phyloP scores from a whole-genome alignment of 2,797 vertebrate genomes.

The Neomorphus geoffroyi region DNA sequence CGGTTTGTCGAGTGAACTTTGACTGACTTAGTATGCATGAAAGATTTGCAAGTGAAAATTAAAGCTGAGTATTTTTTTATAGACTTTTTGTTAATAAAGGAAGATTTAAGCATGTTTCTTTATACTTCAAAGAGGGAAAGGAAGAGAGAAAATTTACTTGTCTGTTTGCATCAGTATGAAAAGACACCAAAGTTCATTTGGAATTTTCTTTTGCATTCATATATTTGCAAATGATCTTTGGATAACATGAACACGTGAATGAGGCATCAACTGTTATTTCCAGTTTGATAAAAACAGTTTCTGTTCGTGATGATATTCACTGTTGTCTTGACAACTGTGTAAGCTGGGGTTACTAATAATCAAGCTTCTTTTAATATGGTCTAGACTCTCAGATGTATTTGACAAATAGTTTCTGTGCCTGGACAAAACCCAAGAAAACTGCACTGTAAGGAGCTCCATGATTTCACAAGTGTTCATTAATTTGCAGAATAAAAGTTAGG shows the following conservation, averaged over 20 bases:
- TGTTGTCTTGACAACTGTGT: constrained; percentile 58
- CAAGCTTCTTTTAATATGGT: constrained; percentile 37
- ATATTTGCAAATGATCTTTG: background rate
- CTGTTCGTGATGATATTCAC: constrained; percentile 47
- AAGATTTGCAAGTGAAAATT: constrained; percentile 11
- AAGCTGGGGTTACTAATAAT: constrained; percentile 49
- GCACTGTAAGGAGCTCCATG: background rate
- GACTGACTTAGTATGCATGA: background rate
- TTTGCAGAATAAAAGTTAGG: background rate
- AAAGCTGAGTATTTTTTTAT: background rate
- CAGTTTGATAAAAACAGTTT: background rate
- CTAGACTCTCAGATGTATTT: constrained; percentile 42
- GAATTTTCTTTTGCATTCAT: background rate
- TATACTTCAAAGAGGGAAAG: background rate
- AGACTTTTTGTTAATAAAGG: background rate
- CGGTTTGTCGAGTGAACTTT: background rate
- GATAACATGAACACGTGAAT: background rate
- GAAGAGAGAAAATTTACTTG: background rate
- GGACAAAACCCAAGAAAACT: constrained; percentile 19
- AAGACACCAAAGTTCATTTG: background rate
- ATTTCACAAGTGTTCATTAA: background rate
- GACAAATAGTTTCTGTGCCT: constrained; percentile 24
- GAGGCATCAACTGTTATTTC: constrained; percentile 34
- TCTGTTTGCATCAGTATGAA: background rate
- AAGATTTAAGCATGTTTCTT: background rate